Evolutionary conservation across 2,888 invertebrate species (phyloP).

Genomic region (Parapristionchus giblindavisi): DNA sequence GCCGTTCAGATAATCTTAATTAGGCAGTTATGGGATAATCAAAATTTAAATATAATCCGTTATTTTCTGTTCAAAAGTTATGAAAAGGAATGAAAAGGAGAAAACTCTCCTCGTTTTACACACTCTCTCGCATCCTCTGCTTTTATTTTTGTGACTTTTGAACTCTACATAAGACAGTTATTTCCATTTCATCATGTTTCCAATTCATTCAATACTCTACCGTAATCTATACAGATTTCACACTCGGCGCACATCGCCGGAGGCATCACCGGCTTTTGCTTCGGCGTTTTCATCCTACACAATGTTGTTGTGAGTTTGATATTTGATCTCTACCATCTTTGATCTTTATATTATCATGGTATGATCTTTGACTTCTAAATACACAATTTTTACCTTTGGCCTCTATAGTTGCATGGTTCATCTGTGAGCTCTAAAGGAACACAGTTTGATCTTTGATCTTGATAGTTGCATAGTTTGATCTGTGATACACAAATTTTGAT

Average conservation of each 20-base stretch:
- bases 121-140: too few relatives aligned
- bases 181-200: too few relatives aligned
- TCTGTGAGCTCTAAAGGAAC: neutral
- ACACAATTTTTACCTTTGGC: neutral
- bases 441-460: neutral
- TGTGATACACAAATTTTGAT: neutral
- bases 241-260: constrained; percentile 94
- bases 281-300: constrained; percentile 53
- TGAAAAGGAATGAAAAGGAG: too few relatives aligned
- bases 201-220: too few relatives aligned
- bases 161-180: too few relatives aligned
- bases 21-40: too few relatives aligned
- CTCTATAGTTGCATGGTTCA: neutral
- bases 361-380: too few relatives aligned
- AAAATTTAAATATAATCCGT: too few relatives aligned
- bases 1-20: neutral
- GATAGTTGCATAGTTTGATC: neutral
- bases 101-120: too few relatives aligned
- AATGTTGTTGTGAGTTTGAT: constrained; percentile 39
- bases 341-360: too few relatives aligned
- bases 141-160: too few relatives aligned
- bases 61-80: too few relatives aligned
- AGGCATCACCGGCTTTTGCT: constrained; percentile 85
- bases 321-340: constrained; percentile 12
- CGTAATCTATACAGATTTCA: constrained; percentile 80